These are phyloP conservation scores for Falcunculus frontatus DNA, from an alignment of 2,113 vertebrate species.

Conservation along the genomic window DNA sequence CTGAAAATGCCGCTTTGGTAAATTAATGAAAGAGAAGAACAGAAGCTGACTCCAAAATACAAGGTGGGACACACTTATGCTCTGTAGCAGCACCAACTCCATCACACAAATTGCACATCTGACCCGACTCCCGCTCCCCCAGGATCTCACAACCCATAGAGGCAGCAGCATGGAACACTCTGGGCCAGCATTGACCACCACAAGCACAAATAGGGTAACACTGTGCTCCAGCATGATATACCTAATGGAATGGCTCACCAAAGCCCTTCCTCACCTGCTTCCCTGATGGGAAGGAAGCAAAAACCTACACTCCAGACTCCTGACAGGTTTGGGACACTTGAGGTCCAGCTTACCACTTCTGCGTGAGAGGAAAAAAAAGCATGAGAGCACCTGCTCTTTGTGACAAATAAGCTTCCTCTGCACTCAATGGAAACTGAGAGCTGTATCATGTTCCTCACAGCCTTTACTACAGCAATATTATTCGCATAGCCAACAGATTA, in stretches of 20 bases:
- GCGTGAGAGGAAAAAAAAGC: neutral
- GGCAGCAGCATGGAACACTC: fast-evolving
- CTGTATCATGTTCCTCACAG: conserved; percentile 17
- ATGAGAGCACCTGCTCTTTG: conserved; percentile 13
- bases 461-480: conserved; percentile 23
- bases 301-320: neutral
- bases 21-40: neutral
- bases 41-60: neutral
- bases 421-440: neutral
- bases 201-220: fast-evolving
- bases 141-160: neutral
- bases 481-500: conserved; percentile 24
- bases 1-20: neutral
- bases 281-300: neutral
- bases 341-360: neutral
- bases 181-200: neutral
- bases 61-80: fast-evolving
- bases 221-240: neutral
- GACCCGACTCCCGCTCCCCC: neutral
- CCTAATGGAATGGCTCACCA: fast-evolving
- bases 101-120: fast-evolving
- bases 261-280: neutral
- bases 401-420: neutral
- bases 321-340: neutral
- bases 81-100: neutral